These are phyloP conservation scores for Petaurus breviceps DNA, from an alignment of 2,113 vertebrate species.

Conservation along the genomic window DNA sequence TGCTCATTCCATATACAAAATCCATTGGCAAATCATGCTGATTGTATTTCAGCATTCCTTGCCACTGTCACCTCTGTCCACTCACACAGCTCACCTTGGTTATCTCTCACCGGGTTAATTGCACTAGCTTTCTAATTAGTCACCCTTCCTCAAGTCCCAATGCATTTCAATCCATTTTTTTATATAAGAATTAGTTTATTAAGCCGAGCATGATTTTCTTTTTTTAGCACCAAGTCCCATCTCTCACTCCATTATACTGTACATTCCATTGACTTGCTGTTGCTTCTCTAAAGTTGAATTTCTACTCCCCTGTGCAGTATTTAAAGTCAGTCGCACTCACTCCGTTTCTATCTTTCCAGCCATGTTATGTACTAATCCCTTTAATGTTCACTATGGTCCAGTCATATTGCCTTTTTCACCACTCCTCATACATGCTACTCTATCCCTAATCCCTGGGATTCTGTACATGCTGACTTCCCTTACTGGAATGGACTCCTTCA, in stretches of 20 bases:
- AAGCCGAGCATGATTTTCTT: background rate
- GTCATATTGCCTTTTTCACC: fast-evolving
- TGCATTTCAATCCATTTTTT: background rate
- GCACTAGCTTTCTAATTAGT: background rate
- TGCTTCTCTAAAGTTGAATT: background rate
- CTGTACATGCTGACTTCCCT: too few species aligned
- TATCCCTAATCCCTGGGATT: background rate
- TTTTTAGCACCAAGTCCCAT: background rate
- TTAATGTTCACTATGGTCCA: background rate
- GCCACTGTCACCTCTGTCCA: too few species aligned
- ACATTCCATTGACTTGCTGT: background rate
- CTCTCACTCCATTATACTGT: background rate
- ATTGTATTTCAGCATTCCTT: too few species aligned
- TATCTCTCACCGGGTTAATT: background rate
- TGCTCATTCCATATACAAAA: too few species aligned
- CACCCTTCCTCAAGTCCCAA: background rate
- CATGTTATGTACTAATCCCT: background rate
- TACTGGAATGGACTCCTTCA: background rate
- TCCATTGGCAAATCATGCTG: too few species aligned
- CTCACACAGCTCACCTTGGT: background rate
- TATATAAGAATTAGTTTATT: background rate
- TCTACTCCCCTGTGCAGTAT: background rate
- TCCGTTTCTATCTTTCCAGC: background rate
- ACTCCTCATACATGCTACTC: background rate
- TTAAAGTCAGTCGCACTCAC: background rate